Percentiles rank a stretch among this genome's conserved stretches.
phyloP scores from a whole-genome alignment of 1,140 invertebrate species.

The Pachyrhynchus sulphureomaculatus region DNA sequence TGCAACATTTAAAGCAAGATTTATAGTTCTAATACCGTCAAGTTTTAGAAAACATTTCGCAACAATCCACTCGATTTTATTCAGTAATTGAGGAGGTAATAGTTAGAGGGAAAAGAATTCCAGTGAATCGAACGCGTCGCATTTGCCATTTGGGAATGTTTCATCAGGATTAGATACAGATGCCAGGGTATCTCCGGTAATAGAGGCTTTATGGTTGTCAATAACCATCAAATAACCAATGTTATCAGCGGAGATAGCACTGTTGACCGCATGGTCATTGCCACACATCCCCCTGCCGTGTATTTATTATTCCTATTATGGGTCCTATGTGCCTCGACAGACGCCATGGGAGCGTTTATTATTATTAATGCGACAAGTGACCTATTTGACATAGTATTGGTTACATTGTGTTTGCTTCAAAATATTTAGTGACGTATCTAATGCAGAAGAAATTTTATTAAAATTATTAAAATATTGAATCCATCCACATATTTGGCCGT shows the following conservation, averaged over 20 bases:
- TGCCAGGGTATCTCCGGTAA: conserved; percentile 31
- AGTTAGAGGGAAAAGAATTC: conserved; percentile 30
- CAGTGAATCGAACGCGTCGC: conserved; percentile 8
- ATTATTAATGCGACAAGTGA: conserved; percentile 28
- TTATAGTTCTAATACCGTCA: conserved; percentile 10
- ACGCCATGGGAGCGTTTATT: conserved; percentile 21
- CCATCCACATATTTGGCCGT: no score
- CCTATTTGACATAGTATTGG: conserved; percentile 1
- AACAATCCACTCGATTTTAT: conserved; percentile 20
- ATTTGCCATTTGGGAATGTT: conserved; percentile 27
- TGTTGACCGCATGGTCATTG: conserved; percentile 22
- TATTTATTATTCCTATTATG: conserved; percentile 32
- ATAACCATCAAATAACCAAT: conserved; percentile 37
- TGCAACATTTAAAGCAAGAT: background rate
- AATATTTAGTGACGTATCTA: no score
- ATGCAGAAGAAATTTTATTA: no score
- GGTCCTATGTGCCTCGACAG: conserved; percentile 13
- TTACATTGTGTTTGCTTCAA: background rate
- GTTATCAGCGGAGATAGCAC: conserved; percentile 32
- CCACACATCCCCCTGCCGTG: conserved; percentile 16
- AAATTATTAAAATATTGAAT: no score
- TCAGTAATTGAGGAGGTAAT: conserved; percentile 26
- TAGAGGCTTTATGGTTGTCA: conserved; percentile 31
- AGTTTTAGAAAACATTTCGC: background rate
- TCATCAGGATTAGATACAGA: conserved; percentile 34